These are phyloP conservation scores for Luscinia megarhynchos DNA, from an alignment of 2,797 vertebrate species.

Conservation along the genomic window DNA sequence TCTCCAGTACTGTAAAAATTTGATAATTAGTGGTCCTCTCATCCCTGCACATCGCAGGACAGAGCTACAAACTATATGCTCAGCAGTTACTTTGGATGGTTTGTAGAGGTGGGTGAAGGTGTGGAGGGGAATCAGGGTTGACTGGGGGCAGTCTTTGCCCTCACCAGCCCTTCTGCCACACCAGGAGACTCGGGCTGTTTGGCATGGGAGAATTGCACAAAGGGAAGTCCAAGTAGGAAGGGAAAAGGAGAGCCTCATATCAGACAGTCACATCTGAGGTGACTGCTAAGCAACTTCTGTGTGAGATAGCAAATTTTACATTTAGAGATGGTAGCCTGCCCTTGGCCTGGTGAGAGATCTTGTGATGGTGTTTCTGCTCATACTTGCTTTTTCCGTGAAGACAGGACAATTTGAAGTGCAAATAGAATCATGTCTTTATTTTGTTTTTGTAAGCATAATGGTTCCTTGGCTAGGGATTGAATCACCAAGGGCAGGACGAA, in stretches of 20 bases:
- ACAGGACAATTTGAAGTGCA: background rate
- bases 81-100: background rate
- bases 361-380: background rate
- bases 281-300: background rate
- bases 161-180: background rate
- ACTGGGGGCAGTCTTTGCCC: background rate
- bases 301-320: background rate
- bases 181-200: background rate
- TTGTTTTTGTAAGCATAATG: background rate
- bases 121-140: background rate
- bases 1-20: background rate
- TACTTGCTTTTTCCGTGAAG: background rate
- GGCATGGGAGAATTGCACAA: background rate
- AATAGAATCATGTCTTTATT: background rate
- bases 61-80: background rate
- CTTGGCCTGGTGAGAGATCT: background rate
- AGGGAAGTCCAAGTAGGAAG: background rate
- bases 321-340: background rate
- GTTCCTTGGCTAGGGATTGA: background rate
- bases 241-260: background rate
- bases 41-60: background rate
- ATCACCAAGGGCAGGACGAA: background rate
- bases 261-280: background rate
- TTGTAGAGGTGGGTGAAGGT: background rate
- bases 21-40: background rate